Evolutionary conservation across 37 sponge, comb jelly and placozoan genomes (phyloP), one percentile per base, ranked within the genome.

Genomic region (Aplysina aerophoba): DNA sequence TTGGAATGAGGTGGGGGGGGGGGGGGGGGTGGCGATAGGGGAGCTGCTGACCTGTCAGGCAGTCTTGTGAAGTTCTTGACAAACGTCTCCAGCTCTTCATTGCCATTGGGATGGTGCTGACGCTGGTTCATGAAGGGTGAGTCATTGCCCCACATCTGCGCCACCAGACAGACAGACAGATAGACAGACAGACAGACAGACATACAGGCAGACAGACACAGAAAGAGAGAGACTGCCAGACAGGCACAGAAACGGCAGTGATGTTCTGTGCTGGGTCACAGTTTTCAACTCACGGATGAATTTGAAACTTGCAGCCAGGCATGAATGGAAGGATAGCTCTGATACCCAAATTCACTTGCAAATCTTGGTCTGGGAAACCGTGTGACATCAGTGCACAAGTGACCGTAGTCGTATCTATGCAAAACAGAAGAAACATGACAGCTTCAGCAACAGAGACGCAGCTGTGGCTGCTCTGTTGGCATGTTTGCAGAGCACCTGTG

Each of bases 291-390:
- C 34, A 94, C 95, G 8, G 34, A 6, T 27, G 86, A 59, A 8
- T 27, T 77, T 40, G 90, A 89, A 22, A 96, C 74, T 14, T 67
- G 40, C 19, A 57, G 15, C 59, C 97, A 66, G 24, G 97, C 60
- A 25, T 59, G 30, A 38, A 98, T 84, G 33, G 96, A 96, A 50
- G 99, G 95, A 60, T 92, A 98, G 63, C 94, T 88, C 79, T 98
- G 98, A 57, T 88, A 96, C 12, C 98, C 97, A 90, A 92, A 98
- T 80, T 98, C 99, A 75, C 96, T 95, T 0, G 93, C 95, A 89
- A 98, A 98, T 63, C 99, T 82, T 14, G 97, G 97, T 6, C 84
- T 64, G 6, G 99, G 99, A 58, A 95, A 94, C 55, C 86, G 88
- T 82, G 88, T 85, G 58, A 91, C 92, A 82, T 98, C 87, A 84